These are phyloP conservation scores for Meteorus sp. DNA, from an alignment of 1,140 invertebrate genomes.

Conservation along the genomic window DNA sequence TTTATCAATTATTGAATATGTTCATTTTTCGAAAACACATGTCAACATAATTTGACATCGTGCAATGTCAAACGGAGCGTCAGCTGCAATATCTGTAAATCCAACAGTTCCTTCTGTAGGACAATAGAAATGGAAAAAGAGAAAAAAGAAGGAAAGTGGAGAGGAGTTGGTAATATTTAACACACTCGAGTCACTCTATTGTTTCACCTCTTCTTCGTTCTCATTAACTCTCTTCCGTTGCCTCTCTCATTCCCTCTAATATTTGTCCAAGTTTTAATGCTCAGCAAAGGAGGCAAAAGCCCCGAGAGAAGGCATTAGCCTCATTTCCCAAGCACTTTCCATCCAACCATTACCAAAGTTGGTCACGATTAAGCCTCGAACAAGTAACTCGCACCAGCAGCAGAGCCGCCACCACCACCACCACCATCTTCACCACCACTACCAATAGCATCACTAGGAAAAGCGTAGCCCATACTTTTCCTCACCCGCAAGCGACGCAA, in stretches of 20 bases:
- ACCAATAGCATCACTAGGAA: too few relatives aligned
- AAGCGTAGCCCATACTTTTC: slow-evolving; percentile 42
- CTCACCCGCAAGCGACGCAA: too few relatives aligned
- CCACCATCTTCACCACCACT: too few relatives aligned
- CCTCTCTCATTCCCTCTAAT: slow-evolving; percentile 24
- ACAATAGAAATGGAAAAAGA: too few relatives aligned
- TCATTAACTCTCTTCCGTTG: background rate
- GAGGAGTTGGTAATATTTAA: slow-evolving; percentile 23
- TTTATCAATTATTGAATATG: background rate
- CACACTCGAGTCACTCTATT: slow-evolving; percentile 5
- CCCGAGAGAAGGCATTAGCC: slow-evolving; percentile 40
- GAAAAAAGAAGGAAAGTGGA: too few relatives aligned
- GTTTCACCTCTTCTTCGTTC: background rate
- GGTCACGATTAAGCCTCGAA: slow-evolving; percentile 45
- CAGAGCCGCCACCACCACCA: too few relatives aligned
- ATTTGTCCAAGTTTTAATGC: slow-evolving; percentile 42
- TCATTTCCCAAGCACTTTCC: slow-evolving; percentile 46
- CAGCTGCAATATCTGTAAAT: slow-evolving; percentile 1
- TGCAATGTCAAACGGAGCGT: slow-evolving; percentile 12
- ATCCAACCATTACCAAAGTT: slow-evolving; percentile 46
- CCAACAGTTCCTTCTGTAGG: too few relatives aligned
- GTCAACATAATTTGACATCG: slow-evolving; percentile 5
- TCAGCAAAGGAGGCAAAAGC: slow-evolving; percentile 34
- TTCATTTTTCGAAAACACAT: background rate
- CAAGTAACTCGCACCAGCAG: too few relatives aligned